phyloP scores from a whole-genome alignment of 2,797 vertebrate species.

The Danio choprae region DNA sequence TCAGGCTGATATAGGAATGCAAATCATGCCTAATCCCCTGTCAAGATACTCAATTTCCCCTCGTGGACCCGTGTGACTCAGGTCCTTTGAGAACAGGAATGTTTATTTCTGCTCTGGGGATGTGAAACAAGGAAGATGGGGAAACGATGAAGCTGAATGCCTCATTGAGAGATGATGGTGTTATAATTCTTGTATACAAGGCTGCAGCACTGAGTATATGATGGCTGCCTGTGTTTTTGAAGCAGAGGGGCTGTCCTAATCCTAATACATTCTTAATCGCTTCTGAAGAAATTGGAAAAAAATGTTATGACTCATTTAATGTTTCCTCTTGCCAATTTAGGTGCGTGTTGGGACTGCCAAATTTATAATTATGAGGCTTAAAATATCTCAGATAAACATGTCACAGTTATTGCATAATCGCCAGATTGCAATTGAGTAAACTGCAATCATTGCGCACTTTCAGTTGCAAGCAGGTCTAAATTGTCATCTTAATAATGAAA shows the following conservation, averaged over 20 bases:
- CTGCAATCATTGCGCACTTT: not conserved
- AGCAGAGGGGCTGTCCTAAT: constrained; percentile 45
- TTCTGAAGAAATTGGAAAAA: constrained; percentile 50
- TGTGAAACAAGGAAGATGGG: constrained; percentile 17
- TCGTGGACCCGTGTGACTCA: not conserved
- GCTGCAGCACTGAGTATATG: constrained; percentile 16
- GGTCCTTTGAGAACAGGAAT: constrained; percentile 30
- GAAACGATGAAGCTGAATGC: not conserved
- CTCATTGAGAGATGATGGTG: not conserved
- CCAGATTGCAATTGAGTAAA: not conserved
- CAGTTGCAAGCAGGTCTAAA: not conserved
- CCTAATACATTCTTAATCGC: constrained; percentile 50
- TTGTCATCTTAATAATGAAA: too few species aligned
- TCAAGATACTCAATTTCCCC: constrained; percentile 53
- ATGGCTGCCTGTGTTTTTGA: constrained; percentile 36
- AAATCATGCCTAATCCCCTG: constrained; percentile 70
- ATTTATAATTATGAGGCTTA: constrained; percentile 7
- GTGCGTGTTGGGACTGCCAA: constrained; percentile 53
- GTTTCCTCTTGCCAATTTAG: constrained; percentile 57
- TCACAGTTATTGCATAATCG: constrained; percentile 14
- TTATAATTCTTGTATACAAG: constrained; percentile 21
- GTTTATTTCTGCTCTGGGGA: constrained; percentile 16
- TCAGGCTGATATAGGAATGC: constrained; percentile 69
- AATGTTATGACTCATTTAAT: constrained; percentile 57
- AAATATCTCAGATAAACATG: not conserved